Evolutionary conservation across 2,888 invertebrate genomes (phyloP).

Genomic region (Acanthococcus lagerstroemiae): DNA sequence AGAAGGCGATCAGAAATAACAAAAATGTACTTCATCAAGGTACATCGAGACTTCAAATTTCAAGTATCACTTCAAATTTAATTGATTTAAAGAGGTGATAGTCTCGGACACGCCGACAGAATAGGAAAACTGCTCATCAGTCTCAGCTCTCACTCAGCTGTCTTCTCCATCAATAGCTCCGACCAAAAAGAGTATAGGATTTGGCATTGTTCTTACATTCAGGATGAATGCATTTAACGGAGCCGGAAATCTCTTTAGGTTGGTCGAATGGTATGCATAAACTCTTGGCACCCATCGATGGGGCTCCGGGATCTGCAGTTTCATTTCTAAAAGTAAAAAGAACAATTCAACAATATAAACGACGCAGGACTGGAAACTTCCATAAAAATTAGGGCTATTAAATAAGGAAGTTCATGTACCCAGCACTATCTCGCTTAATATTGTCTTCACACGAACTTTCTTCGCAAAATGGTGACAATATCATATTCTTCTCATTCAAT

Average conservation of each 20-base stretch:
- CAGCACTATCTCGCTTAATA: constrained; percentile 90
- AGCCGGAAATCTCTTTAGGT: constrained; percentile 49
- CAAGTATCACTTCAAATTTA: too few relatives aligned
- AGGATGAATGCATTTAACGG: constrained; percentile 77
- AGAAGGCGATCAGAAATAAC: too few relatives aligned
- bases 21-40: too few relatives aligned
- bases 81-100: too few relatives aligned
- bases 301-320: constrained; percentile 66
- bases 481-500: constrained; percentile 78
- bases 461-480: constrained; percentile 95
- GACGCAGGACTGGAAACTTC: background rate
- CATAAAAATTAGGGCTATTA: background rate
- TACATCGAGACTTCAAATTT: too few relatives aligned
- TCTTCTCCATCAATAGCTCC: constrained; percentile 91
- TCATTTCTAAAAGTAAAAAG: constrained; percentile 49
- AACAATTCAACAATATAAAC: too few relatives aligned
- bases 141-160: too few relatives aligned
- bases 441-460: constrained; percentile 78
- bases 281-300: constrained; percentile 97
- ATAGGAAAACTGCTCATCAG: too few relatives aligned
- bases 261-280: constrained; percentile 95
- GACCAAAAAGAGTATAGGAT: constrained; percentile 84
- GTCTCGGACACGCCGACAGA: too few relatives aligned
- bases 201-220: constrained; percentile 68
- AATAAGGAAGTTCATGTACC: constrained; percentile 51